A percentile compares a stretch with the other conserved stretches of the same genome.
These are phyloP conservation scores for Daphoenositta chrysoptera DNA, from an alignment of 2,113 vertebrate species.

Conservation along the genomic window DNA sequence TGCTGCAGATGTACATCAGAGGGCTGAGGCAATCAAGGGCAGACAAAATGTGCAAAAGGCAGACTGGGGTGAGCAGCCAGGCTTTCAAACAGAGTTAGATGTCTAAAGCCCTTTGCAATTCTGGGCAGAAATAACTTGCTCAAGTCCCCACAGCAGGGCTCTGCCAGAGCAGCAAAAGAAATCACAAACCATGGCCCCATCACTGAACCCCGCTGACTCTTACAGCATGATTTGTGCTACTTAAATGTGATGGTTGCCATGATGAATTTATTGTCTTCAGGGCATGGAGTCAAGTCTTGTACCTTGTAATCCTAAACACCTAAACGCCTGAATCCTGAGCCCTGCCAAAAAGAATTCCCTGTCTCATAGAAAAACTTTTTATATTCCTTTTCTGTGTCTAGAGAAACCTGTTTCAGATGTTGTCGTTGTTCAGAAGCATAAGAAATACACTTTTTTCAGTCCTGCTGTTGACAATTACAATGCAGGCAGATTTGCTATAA, in stretches of 20 bases:
- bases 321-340: neutral
- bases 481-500: neutral
- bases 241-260: neutral
- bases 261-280: slow-evolving; percentile 9
- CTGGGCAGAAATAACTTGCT: neutral
- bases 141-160: slow-evolving; percentile 4
- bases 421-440: neutral
- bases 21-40: neutral
- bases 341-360: neutral
- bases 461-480: neutral
- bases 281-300: neutral
- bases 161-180: neutral
- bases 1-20: neutral
- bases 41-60: neutral
- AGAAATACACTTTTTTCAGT: neutral
- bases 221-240: neutral
- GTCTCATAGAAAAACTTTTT: neutral
- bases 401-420: neutral
- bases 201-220: neutral
- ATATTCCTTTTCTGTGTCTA: neutral
- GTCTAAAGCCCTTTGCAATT: neutral
- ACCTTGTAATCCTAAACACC: neutral
- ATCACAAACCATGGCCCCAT: neutral
- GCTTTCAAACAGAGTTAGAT: neutral
- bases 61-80: neutral